phyloP scores from a whole-genome alignment of 2,113 vertebrate genomes.

The Microtus richardsoni region DNA sequence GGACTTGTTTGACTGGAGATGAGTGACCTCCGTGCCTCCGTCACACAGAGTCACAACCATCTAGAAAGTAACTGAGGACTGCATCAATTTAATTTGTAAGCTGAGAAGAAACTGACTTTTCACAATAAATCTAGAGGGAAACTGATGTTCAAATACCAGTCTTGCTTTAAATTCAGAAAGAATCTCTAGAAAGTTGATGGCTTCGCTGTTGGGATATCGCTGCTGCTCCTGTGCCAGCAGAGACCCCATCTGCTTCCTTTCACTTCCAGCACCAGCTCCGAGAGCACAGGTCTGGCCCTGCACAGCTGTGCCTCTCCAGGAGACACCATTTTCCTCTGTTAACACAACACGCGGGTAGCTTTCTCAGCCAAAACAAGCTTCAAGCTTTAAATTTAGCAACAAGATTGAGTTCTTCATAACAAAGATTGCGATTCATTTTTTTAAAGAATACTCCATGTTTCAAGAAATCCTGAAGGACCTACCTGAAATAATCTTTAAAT shows the following conservation, averaged over 20 bases:
- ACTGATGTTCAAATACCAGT: neutral
- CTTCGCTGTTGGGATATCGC: neutral
- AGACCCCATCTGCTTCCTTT: neutral
- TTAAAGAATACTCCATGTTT: neutral
- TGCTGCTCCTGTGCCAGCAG: neutral
- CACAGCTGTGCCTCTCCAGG: constrained; percentile 48
- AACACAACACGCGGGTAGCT: neutral
- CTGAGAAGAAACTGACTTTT: constrained; percentile 39
- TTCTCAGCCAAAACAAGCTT: constrained; percentile 38
- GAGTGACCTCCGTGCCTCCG: neutral
- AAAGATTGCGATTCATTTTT: constrained; percentile 31
- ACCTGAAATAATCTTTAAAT: constrained; percentile 56
- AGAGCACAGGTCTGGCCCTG: neutral
- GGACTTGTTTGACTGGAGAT: neutral
- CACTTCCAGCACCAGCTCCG: neutral
- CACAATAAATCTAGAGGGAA: neutral
- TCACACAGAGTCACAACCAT: constrained; percentile 17
- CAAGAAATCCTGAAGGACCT: neutral
- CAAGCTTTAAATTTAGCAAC: constrained; percentile 53
- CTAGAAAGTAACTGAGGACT: constrained; percentile 45
- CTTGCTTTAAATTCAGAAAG: constrained; percentile 56
- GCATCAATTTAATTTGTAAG: constrained; percentile 25
- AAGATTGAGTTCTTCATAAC: constrained; percentile 21
- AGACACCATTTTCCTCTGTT: constrained; percentile 42
- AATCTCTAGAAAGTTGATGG: constrained; percentile 28